Evolutionary conservation across 2,888 invertebrate species (phyloP).

Genomic region (Trilocha varians): DNA sequence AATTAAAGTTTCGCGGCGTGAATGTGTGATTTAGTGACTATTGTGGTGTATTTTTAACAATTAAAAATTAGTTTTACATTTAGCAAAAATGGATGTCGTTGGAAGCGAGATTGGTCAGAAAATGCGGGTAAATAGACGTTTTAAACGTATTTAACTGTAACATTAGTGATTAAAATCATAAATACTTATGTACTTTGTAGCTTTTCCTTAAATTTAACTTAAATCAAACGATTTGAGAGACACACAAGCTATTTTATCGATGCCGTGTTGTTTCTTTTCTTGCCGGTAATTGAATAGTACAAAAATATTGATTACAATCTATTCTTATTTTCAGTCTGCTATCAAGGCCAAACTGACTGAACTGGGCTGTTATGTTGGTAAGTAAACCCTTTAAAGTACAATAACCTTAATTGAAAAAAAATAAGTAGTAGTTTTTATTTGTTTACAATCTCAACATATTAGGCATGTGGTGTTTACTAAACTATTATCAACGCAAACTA

Average conservation of each 20-base stretch:
- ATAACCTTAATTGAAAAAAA: no score
- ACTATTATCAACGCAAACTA: no score
- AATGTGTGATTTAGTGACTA: constrained; percentile 5
- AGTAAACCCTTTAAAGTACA: constrained; percentile 37
- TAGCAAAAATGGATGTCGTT: constrained; percentile 78
- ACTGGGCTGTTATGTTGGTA: constrained; percentile 93
- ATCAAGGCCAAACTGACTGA: constrained; percentile 96
- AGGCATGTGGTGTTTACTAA: no score
- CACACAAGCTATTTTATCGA: no score
- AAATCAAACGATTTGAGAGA: no score
- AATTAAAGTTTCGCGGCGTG: no score
- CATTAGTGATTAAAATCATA: no score
- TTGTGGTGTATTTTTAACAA: constrained; percentile 1
- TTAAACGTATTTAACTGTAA: not conserved
- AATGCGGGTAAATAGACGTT: constrained; percentile 78
- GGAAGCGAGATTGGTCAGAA: constrained; percentile 91
- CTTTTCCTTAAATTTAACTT: no score
- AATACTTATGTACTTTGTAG: no score
- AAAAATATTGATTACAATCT: constrained; percentile 10
- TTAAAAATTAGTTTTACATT: constrained; percentile 9
- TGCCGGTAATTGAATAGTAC: not conserved
- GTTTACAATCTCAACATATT: not conserved
- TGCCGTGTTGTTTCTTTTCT: not conserved
- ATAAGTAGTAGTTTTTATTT: not conserved
- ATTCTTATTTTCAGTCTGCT: constrained; percentile 80